A percentile compares a stretch with the other conserved stretches of the same genome.
These are phyloP conservation scores for Charadrius vociferus DNA, from an alignment of 2,113 vertebrate species.

Conservation along the genomic window DNA sequence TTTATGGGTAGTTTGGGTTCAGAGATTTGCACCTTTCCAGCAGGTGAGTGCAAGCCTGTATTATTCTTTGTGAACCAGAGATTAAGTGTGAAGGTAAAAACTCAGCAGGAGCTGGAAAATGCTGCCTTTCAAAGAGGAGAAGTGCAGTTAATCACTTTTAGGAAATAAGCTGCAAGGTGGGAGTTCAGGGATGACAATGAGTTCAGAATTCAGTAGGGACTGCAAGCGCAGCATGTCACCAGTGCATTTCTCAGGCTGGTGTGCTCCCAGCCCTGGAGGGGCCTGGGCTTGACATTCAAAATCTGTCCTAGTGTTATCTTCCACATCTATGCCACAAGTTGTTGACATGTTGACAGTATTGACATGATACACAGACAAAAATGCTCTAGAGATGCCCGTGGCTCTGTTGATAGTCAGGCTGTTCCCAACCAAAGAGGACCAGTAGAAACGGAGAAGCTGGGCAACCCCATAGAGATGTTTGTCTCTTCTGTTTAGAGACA, in stretches of 20 bases:
- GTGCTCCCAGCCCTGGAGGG: neutral
- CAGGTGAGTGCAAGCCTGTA: neutral
- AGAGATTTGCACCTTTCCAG: neutral
- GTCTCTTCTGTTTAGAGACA: neutral
- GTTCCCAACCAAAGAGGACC: neutral
- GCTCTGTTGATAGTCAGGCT: neutral
- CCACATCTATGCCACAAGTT: neutral
- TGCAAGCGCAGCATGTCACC: neutral
- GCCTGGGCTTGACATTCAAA: neutral
- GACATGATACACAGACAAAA: neutral
- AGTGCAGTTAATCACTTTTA: constrained; percentile 1
- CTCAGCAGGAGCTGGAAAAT: neutral
- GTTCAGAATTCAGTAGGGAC: neutral
- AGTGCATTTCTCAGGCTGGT: rapidly evolving
- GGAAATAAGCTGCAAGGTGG: neutral
- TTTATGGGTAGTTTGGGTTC: neutral
- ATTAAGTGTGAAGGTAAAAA: neutral
- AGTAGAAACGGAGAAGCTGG: neutral
- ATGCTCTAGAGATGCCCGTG: neutral
- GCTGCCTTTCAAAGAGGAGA: constrained; percentile 1
- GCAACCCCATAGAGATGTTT: neutral
- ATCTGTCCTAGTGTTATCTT: neutral
- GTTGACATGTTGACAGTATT: constrained; percentile 9
- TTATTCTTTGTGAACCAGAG: neutral
- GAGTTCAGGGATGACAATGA: neutral